phyloP scores from a whole-genome alignment of 2,888 invertebrate species.

The Tetranychus piercei region DNA sequence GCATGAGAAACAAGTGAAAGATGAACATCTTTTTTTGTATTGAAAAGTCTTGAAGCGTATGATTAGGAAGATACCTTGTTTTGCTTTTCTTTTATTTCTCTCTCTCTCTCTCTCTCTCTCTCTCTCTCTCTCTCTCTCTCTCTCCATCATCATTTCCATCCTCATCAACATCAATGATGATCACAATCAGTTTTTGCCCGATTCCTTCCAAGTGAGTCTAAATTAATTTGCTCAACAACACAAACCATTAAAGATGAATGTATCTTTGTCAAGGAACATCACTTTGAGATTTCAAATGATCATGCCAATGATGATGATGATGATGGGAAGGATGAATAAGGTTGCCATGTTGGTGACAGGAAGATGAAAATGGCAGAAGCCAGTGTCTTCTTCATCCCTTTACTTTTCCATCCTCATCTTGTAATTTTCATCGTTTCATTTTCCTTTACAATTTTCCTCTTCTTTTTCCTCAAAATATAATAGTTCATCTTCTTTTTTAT shows the following conservation, averaged over 20 bases:
- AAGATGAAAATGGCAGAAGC: background rate
- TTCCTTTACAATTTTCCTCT: no score
- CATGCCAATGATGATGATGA: background rate
- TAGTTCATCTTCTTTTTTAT: no score
- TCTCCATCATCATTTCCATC: background rate
- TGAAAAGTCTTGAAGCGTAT: background rate
- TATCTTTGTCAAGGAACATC: background rate
- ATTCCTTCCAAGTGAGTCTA: background rate
- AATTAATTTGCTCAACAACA: background rate
- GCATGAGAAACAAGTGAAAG: background rate
- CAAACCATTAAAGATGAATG: background rate
- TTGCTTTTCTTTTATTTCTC: background rate
- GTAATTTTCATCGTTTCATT: no score
- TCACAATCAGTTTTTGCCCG: no score
- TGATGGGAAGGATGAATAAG: background rate
- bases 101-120: no score
- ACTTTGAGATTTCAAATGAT: background rate
- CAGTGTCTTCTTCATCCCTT: background rate
- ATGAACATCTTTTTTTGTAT: background rate
- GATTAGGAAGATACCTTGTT: constrained; percentile 1
- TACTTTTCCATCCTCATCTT: no score
- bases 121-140: no score
- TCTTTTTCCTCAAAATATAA: no score
- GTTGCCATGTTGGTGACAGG: background rate
- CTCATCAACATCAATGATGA: background rate